A percentile compares a stretch with the other conserved stretches of the same genome.
phyloP scores from a whole-genome alignment of 2,113 vertebrate genomes.

The Naja naja region DNA sequence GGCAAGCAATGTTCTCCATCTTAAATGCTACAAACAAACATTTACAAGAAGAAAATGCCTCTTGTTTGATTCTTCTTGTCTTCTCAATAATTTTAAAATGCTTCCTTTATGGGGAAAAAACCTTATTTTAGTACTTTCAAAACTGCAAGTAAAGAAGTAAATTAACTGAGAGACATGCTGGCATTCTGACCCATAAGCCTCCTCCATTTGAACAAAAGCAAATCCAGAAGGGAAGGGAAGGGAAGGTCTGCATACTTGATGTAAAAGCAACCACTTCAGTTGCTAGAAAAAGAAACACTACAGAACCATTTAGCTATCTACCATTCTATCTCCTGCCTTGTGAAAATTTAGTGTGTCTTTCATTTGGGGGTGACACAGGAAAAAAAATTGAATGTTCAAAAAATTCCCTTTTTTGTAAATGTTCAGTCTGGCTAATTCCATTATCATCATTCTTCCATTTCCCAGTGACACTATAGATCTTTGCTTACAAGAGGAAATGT shows the following conservation, averaged over 20 bases:
- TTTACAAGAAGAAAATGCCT: background rate
- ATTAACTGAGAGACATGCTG: constrained; percentile 36
- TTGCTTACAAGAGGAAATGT: background rate
- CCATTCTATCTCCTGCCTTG: constrained; percentile 43
- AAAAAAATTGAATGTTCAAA: background rate
- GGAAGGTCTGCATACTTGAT: constrained; percentile 35
- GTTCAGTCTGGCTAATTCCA: background rate
- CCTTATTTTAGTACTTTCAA: background rate
- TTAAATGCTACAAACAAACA: accelerated
- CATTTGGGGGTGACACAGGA: background rate
- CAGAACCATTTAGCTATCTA: constrained; percentile 39
- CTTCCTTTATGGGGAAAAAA: constrained; percentile 19
- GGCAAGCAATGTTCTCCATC: background rate
- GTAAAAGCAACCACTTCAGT: constrained; percentile 36
- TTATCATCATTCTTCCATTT: too few relatives aligned
- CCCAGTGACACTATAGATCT: background rate
- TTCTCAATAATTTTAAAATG: constrained; percentile 18
- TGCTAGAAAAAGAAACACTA: constrained; percentile 45
- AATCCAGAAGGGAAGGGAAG: constrained; percentile 30
- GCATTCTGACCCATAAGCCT: constrained; percentile 18
- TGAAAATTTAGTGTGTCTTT: constrained; percentile 23
- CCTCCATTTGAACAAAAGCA: constrained; percentile 39
- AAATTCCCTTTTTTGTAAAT: background rate
- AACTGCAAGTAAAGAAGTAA: constrained; percentile 27
- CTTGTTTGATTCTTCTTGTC: background rate